Percentiles rank a stretch among this genome's conserved stretches.
Evolutionary conservation across 2,888 invertebrate species (phyloP).

Genomic region (Perizoma flavofasciatum): DNA sequence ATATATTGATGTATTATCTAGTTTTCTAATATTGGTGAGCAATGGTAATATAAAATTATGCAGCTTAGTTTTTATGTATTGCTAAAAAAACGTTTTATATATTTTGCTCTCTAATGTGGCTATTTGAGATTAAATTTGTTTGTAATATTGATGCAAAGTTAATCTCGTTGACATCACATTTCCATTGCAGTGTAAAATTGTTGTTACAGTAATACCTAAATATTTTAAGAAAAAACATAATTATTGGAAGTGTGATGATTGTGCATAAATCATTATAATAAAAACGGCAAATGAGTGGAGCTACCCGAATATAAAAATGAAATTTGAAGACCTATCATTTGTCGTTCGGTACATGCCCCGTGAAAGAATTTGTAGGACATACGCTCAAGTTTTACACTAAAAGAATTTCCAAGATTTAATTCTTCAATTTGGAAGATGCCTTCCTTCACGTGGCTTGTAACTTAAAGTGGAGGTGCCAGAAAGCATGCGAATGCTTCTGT

Average conservation of each 20-base stretch:
- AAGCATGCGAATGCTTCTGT: slow-evolving; percentile 10
- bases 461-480: not conserved
- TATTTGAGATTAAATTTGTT: slow-evolving; percentile 11
- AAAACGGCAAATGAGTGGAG: not conserved
- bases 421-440: no score
- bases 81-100: slow-evolving; percentile 22
- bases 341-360: not conserved
- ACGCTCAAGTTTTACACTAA: no score
- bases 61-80: slow-evolving; percentile 24
- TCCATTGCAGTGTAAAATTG: not conserved
- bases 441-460: slow-evolving; percentile 6
- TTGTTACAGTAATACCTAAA: not conserved
- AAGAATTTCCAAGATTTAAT: no score
- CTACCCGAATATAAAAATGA: no score
- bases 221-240: not conserved
- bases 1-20: slow-evolving; percentile 21
- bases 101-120: slow-evolving; percentile 24
- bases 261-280: not conserved
- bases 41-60: slow-evolving; percentile 20
- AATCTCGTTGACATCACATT: slow-evolving; percentile 9
- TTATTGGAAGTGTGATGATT: not conserved
- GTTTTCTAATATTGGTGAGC: slow-evolving; percentile 30
- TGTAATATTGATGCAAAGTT: slow-evolving; percentile 2
- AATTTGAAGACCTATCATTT: no score
- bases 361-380: no score